Evolutionary conservation across 2,888 invertebrate genomes (phyloP).

Genomic region (Sinohyriopsis cumingii): DNA sequence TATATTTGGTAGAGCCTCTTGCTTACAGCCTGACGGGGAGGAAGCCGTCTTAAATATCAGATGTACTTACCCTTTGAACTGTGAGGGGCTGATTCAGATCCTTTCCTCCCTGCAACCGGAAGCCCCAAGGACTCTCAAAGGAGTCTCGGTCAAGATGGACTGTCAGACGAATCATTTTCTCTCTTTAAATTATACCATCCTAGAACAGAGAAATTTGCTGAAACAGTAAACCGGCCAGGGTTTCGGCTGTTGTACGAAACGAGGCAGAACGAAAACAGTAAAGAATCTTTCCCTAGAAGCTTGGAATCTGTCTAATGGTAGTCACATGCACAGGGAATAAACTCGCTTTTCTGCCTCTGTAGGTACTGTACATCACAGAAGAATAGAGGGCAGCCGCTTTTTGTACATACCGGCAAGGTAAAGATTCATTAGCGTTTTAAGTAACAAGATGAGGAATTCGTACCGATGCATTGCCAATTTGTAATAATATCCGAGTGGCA

Average conservation of each 20-base stretch:
- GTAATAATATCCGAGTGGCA: background rate
- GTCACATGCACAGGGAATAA: slow-evolving; percentile 9
- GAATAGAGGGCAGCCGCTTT: too few relatives aligned
- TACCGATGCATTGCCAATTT: too few relatives aligned
- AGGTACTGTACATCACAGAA: too few relatives aligned
- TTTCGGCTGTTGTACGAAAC: too few relatives aligned
- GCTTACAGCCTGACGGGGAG: too few relatives aligned
- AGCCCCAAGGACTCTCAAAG: slow-evolving; percentile 71
- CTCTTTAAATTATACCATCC: slow-evolving; percentile 39
- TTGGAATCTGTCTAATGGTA: slow-evolving; percentile 21
- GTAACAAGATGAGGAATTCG: too few relatives aligned
- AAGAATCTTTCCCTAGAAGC: slow-evolving; percentile 7
- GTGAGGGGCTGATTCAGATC: slow-evolving; percentile 67
- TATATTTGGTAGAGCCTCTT: too few relatives aligned
- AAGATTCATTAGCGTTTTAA: too few relatives aligned
- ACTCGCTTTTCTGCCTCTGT: too few relatives aligned
- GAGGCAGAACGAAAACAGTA: background rate
- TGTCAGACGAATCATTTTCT: slow-evolving; percentile 53
- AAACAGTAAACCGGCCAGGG: too few relatives aligned
- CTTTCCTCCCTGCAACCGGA: slow-evolving; percentile 71
- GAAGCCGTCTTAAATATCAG: too few relatives aligned
- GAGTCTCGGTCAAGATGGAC: slow-evolving; percentile 70
- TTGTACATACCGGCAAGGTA: too few relatives aligned
- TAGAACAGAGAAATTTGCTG: slow-evolving; percentile 31
- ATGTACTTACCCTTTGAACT: slow-evolving; percentile 69